Evolutionary conservation across 2,888 invertebrate genomes (phyloP), one percentile per base, ranked within the genome.

Genomic region (Chorisops tibialis): DNA sequence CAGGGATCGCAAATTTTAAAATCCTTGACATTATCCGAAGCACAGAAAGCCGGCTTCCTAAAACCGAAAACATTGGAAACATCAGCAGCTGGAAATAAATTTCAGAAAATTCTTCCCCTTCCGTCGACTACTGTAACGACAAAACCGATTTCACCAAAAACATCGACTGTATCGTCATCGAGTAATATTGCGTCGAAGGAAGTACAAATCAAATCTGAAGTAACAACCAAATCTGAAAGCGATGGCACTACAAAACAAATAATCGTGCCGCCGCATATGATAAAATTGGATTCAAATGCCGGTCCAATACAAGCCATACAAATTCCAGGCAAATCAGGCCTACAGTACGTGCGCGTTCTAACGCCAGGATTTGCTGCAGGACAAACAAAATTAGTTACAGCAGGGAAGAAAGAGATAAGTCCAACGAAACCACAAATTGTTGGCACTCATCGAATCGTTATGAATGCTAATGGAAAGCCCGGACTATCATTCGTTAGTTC

Each of bases 331-430:
- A 75, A 80, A 56, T 59, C 68, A 63, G 75, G 76, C 2, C 79
- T 87, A 63, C 87, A 87, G 70, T 87, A 86, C 72, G 85, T 88
- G n/a, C 82, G 87, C 67, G 81, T 87, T 41, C 80, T 87, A 16
- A 80, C 79, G 43, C 69, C 79, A 18, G 75, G 74, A 12, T 73
- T 78, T 22, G 72, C 77, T 49, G 72, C 74, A 41, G 73, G 74
- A 38, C 74, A 68, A 14, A 67, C 69, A 18, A 69, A 66, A 50
- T 68, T 70, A 11, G 70, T 74, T 21, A 73, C 77, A 58, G 73
- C 75, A 38, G 74, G 69, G 14, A 68, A 69, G 30, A 69, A 67
- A 43, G 62, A 66, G 22, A 47, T 69, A 14, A 72, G 71, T 63
- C 66, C 70, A 16, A 62, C 69, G 1, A 67, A 69, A 63, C 58